Evolutionary conservation across 2,888 invertebrate genomes (phyloP).

Genomic region (Melinaea marsaeus): DNA sequence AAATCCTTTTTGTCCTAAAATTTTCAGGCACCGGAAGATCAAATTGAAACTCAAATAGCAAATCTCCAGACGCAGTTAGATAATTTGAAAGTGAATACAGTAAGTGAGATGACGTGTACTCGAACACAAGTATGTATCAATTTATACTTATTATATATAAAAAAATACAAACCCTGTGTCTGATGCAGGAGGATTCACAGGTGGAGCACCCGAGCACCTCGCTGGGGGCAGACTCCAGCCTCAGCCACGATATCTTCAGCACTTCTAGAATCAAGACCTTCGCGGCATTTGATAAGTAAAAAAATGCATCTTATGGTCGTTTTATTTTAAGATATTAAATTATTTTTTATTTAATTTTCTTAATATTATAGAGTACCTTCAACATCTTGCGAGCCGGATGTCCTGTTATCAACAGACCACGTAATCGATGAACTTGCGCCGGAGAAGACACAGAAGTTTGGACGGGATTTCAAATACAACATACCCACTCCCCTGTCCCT

Average conservation of each 20-base stretch:
- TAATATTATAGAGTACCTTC: background rate
- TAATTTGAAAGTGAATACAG: conserved; percentile 42
- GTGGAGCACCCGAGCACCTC: background rate
- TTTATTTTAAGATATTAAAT: too few species aligned
- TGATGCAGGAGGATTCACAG: background rate
- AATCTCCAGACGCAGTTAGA: conserved; percentile 52
- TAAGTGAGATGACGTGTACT: too few species aligned
- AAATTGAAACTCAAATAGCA: conserved; percentile 42
- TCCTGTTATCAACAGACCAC: background rate
- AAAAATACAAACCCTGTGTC: background rate
- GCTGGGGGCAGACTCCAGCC: conserved; percentile 1
- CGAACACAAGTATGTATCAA: background rate
- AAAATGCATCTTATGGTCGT: too few species aligned
- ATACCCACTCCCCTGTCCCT: background rate
- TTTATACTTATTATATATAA: conserved; percentile 9
- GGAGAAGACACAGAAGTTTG: background rate
- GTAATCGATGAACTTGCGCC: background rate
- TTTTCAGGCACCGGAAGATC: conserved; percentile 9
- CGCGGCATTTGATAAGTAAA: background rate
- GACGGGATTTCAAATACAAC: background rate
- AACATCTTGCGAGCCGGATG: background rate
- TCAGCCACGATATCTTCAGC: conserved; percentile 5
- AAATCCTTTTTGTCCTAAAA: conserved; percentile 11
- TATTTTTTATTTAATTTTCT: too few species aligned
- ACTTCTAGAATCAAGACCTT: background rate